Conservation (phyloP, 2,113 vertebrate genomes). For the Turdus rufiventris region DNA sequence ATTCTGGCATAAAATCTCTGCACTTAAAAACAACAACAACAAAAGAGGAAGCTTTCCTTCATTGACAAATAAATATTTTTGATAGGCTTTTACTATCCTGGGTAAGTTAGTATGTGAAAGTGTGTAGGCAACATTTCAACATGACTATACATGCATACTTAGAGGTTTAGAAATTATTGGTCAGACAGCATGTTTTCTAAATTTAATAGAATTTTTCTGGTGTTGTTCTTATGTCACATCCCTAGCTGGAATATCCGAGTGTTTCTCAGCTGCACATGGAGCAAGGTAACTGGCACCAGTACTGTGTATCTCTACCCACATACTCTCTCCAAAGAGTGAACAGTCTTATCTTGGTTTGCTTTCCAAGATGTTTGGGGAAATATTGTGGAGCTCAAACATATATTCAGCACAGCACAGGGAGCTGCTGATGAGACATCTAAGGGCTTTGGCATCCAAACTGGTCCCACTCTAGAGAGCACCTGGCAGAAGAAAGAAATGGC, state of each 20-base stretch:
- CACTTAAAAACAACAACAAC: background rate
- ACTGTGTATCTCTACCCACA: fast-evolving
- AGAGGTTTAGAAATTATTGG: background rate
- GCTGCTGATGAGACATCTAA: background rate
- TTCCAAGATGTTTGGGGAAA: background rate
- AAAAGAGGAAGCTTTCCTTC: background rate
- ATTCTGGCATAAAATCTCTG: background rate
- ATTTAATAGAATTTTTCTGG: background rate
- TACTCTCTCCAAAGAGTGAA: background rate
- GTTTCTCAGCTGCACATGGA: background rate
- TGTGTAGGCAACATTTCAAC: background rate
- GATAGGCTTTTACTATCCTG: background rate
- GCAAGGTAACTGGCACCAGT: background rate
- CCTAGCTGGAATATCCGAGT: background rate
- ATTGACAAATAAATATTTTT: background rate
- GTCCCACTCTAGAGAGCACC: background rate
- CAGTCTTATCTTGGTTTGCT: background rate
- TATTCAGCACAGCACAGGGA: background rate
- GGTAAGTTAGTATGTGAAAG: background rate
- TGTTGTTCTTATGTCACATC: background rate
- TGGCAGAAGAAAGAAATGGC: background rate
- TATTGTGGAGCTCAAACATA: background rate
- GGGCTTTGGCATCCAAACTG: background rate
- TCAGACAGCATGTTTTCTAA: background rate
- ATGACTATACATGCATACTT: background rate